A percentile compares a stretch with the other conserved stretches of the same genome.
Conservation (phyloP, 2,888 invertebrate genomes). For the Mythimna pallens region DNA sequence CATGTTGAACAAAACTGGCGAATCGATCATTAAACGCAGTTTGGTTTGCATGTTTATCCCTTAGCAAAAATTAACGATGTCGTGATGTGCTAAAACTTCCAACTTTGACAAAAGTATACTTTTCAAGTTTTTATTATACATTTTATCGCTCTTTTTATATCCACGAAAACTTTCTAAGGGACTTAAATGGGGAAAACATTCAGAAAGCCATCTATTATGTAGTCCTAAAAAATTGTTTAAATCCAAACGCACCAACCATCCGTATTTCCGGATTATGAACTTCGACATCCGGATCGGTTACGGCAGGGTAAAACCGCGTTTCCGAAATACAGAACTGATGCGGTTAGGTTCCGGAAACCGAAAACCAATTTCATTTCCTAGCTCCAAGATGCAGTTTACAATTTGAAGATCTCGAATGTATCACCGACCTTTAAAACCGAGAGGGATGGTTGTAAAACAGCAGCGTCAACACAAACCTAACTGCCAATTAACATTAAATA, state of each 20-base stretch:
- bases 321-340: conserved; percentile 10
- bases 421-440: neutral
- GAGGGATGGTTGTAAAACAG: conserved; percentile 8
- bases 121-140: conserved; percentile 27
- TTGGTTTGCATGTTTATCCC: conserved; percentile 20
- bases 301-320: conserved; percentile 28
- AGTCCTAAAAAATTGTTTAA: conserved; percentile 15
- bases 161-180: conserved; percentile 25
- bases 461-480: conserved; percentile 41
- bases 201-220: conserved; percentile 10
- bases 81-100: conserved; percentile 23
- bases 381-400: neutral
- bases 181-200: conserved; percentile 1
- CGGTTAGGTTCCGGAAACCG: conserved; percentile 2
- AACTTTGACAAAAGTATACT: conserved; percentile 31
- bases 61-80: conserved; percentile 31
- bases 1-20: neutral
- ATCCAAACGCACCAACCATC: conserved; percentile 12
- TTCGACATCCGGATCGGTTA: conserved; percentile 23
- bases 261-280: conserved; percentile 16
- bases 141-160: conserved; percentile 30
- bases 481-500: conserved; percentile 45
- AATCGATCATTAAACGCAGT: conserved; percentile 12
- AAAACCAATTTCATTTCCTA: conserved; percentile 9
- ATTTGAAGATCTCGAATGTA: conserved; percentile 4